Evolutionary conservation across 2,113 vertebrate genomes (phyloP).

Genomic region (Calidris pugnax): DNA sequence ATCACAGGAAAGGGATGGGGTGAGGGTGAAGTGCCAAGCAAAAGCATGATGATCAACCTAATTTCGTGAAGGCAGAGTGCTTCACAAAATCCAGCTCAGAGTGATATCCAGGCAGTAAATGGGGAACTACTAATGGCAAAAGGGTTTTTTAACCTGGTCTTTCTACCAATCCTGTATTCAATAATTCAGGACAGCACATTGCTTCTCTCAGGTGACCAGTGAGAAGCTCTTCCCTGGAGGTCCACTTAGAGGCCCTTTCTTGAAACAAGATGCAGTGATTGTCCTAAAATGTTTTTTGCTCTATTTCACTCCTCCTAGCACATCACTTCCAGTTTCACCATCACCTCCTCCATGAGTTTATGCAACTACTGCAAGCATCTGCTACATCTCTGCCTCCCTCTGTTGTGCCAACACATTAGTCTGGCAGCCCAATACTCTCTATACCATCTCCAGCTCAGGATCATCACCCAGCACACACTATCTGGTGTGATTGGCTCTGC

Average conservation of each 20-base stretch:
- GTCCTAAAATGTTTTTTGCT: neutral
- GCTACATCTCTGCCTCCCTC: neutral
- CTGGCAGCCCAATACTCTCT: neutral
- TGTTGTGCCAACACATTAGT: neutral
- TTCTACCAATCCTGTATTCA: neutral
- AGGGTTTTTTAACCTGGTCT: neutral
- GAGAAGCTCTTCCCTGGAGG: neutral
- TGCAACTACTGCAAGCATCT: neutral
- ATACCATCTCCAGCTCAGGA: neutral
- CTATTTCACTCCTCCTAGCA: neutral
- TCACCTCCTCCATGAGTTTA: neutral
- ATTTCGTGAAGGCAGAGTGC: neutral
- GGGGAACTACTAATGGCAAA: neutral
- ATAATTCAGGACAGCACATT: neutral
- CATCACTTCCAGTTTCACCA: neutral
- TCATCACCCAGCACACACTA: neutral
- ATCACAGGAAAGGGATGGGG: accelerated
- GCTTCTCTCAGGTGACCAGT: neutral
- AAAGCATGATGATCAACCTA: neutral
- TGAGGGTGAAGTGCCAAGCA: neutral
- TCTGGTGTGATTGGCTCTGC: neutral
- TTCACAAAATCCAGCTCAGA: neutral
- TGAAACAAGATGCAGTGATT: neutral
- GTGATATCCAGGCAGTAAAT: neutral
- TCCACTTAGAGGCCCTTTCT: accelerated